These are phyloP conservation scores for Oreochromis tanganicae DNA, from an alignment of 2,113 vertebrate genomes.

Conservation along the genomic window DNA sequence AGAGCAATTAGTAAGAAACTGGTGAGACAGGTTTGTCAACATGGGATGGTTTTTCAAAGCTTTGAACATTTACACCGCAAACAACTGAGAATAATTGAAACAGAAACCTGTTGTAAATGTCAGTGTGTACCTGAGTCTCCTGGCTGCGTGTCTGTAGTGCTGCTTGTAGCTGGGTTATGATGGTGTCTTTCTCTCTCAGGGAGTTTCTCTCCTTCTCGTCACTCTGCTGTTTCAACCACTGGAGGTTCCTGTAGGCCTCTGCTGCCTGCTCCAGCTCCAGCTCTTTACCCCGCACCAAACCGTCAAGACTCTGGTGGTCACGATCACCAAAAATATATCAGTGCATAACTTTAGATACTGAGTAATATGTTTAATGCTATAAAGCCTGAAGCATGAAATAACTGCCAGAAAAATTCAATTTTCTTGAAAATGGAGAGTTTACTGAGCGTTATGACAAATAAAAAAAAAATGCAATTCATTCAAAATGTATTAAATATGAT, in stretches of 20 bases:
- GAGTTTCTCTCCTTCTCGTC: conserved; percentile 76
- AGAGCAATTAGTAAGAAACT: not conserved
- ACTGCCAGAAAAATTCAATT: not conserved
- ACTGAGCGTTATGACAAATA: not conserved
- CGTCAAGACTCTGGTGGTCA: conserved; percentile 80
- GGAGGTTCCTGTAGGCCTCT: conserved; percentile 81
- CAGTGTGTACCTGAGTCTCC: conserved; percentile 79
- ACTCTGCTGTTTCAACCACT: conserved; percentile 83
- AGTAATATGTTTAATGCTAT: not conserved
- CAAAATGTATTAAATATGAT: not conserved
- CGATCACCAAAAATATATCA: not conserved
- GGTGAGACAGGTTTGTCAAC: not conserved
- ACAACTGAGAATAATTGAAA: not conserved
- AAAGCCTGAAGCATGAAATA: not conserved
- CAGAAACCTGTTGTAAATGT: not conserved
- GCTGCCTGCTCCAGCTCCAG: conserved; percentile 86
- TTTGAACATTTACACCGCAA: not conserved
- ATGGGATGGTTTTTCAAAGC: not conserved
- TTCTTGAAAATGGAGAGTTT: not conserved
- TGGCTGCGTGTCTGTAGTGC: conserved; percentile 81
- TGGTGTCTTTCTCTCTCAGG: conserved; percentile 80
- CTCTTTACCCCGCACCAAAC: conserved; percentile 82
- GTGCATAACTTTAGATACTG: not conserved
- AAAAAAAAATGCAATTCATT: fast-evolving
- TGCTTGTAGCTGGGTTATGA: conserved; percentile 84